Evolutionary conservation across 2,113 vertebrate species (phyloP).

Genomic region (Microcebus lehilahytsara): DNA sequence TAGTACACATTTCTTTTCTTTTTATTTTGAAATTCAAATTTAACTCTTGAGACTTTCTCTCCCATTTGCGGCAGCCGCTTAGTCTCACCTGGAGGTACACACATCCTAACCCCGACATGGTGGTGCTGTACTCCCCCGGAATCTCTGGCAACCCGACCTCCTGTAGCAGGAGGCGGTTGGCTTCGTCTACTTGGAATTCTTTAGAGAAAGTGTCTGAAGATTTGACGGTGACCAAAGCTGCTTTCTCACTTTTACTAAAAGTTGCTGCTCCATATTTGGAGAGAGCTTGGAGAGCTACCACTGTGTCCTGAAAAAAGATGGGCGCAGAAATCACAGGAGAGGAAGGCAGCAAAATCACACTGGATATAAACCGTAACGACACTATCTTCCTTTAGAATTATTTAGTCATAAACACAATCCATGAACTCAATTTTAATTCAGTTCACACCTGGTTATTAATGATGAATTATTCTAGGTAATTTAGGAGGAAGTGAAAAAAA

Average conservation of each 20-base stretch:
- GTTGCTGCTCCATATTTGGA: conserved; percentile 77
- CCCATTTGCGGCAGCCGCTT: background rate
- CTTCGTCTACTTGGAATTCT: conserved; percentile 83
- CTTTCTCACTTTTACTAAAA: conserved; percentile 63
- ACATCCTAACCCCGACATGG: conserved; percentile 82
- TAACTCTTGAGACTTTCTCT: background rate
- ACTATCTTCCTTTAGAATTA: background rate
- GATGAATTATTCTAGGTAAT: background rate
- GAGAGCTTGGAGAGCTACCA: conserved; percentile 84
- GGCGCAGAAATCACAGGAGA: background rate
- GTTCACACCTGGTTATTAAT: background rate
- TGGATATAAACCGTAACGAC: background rate
- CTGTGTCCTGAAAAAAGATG: conserved; percentile 80
- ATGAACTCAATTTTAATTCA: background rate
- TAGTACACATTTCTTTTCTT: background rate
- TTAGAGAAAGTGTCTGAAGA: conserved; percentile 73
- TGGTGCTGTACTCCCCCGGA: conserved; percentile 80
- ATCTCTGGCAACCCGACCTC: conserved; percentile 78
- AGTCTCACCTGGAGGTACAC: conserved; percentile 87
- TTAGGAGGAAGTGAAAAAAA: background rate
- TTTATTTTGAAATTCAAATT: background rate
- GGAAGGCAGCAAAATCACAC: background rate
- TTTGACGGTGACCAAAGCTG: conserved; percentile 59
- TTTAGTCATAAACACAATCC: background rate
- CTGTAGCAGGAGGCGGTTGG: conserved; percentile 90